A percentile compares a stretch with the other conserved stretches of the same genome.
Evolutionary conservation across 1,140 invertebrate genomes (phyloP).

Genomic region (Brachystomella parvula): DNA sequence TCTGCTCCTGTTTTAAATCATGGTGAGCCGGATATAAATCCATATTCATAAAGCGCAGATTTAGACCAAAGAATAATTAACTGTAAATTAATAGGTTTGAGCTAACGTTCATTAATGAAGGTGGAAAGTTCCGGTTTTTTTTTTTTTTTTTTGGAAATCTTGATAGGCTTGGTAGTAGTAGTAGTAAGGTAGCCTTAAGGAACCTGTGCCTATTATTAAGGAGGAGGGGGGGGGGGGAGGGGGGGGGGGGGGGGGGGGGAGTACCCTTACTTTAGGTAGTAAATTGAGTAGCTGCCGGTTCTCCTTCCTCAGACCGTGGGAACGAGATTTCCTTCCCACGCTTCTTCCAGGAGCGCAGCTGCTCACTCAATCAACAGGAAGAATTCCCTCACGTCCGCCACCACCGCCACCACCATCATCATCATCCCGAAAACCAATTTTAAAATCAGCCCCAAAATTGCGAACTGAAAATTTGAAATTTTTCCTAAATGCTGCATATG

Average conservation of each 20-base stretch:
- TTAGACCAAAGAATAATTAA: too few species aligned
- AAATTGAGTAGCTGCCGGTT: background rate
- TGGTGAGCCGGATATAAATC: too few species aligned
- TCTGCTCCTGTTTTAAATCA: too few species aligned
- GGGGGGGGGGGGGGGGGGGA: background rate
- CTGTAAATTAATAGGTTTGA: too few species aligned
- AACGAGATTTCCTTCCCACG: slow-evolving; percentile 22
- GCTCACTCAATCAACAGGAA: background rate
- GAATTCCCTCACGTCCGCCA: slow-evolving; percentile 2
- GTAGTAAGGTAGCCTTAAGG: too few species aligned
- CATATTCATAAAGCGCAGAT: too few species aligned
- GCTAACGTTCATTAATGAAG: too few species aligned
- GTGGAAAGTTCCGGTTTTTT: too few species aligned
- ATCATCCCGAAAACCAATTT: background rate
- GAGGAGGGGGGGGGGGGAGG: background rate
- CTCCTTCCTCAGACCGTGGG: slow-evolving; percentile 12
- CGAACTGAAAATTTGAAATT: too few species aligned
- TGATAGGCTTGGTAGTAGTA: background rate
- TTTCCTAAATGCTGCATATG: too few species aligned
- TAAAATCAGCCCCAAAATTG: too few species aligned
- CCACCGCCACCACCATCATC: background rate
- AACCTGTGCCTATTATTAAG: too few species aligned
- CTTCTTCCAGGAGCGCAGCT: slow-evolving; percentile 4
- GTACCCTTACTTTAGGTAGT: background rate
- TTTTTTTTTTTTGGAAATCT: background rate